A percentile compares a stretch with the other conserved stretches of the same genome.
Evolutionary conservation across 2,797 vertebrate genomes (phyloP).

Genomic region (Poeciliopsis infans): DNA sequence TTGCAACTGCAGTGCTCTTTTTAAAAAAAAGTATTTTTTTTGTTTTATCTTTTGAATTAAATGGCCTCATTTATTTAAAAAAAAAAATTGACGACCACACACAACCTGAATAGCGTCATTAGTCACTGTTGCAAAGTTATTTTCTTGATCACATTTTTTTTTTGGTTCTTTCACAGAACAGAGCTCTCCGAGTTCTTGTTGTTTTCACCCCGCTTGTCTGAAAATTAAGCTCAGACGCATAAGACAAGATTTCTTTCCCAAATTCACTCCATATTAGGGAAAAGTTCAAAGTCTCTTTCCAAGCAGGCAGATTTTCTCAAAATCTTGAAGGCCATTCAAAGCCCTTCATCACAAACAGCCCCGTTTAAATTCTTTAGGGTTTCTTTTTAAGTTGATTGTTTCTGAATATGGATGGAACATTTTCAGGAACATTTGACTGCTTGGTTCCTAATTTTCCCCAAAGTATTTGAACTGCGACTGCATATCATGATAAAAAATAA

Average conservation of each 20-base stretch:
- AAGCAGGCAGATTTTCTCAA: not conserved
- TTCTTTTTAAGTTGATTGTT: not conserved
- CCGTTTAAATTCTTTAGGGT: not conserved
- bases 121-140: not conserved
- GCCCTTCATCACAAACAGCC: not conserved
- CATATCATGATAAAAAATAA: not conserved
- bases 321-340: not conserved
- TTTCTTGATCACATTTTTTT: not conserved
- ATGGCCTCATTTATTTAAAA: not conserved
- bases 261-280: not conserved
- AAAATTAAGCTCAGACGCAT: not conserved
- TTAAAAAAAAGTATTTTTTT: too few species aligned
- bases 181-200: not conserved
- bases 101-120: not conserved
- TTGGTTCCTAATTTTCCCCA: not conserved
- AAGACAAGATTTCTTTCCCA: not conserved
- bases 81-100: not conserved
- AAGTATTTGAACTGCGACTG: not conserved
- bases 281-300: not conserved
- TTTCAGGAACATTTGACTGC: not conserved
- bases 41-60: slow-evolving; percentile 3
- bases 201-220: not conserved
- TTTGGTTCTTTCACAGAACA: not conserved
- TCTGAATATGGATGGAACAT: not conserved
- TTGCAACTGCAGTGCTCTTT: not conserved